Percentiles rank a stretch among this genome's conserved stretches.
Conservation (phyloP, 2,888 invertebrate genomes). For the Cylindroiulus punctatus region DNA sequence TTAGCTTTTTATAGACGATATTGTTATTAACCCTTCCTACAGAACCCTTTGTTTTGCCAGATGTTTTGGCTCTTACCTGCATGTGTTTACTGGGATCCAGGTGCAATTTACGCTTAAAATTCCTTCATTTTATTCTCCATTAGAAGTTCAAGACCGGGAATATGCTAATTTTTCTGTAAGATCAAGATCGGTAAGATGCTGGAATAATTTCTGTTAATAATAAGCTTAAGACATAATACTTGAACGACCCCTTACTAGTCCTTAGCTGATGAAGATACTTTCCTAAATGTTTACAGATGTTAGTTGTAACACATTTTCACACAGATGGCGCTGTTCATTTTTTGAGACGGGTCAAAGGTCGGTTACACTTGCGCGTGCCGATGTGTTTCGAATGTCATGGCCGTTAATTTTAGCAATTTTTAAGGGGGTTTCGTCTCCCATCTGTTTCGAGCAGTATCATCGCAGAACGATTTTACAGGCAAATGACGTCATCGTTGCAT, state of each 20-base stretch:
- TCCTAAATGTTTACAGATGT: no score
- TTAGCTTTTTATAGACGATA: constrained; percentile 23
- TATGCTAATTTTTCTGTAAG: background rate
- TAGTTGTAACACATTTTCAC: background rate
- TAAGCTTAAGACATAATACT: no score
- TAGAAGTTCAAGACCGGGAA: background rate
- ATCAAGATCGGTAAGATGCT: background rate
- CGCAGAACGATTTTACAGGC: background rate
- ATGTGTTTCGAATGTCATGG: background rate
- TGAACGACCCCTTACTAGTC: no score
- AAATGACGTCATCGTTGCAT: background rate
- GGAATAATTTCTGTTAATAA: no score
- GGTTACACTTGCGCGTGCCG: background rate
- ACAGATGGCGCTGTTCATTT: background rate
- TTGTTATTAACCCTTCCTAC: background rate
- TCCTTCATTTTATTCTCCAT: background rate
- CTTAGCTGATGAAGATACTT: no score
- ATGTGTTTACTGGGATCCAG: constrained; percentile 21
- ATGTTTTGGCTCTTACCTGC: constrained; percentile 45
- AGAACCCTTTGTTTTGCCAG: constrained; percentile 15
- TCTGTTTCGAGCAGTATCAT: background rate
- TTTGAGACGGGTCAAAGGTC: background rate
- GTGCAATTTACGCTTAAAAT: constrained; percentile 11
- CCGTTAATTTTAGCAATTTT: constrained; percentile 14
- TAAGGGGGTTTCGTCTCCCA: background rate